Conservation (phyloP, 1,140 invertebrate genomes). For the Cyphomyrmex costatus region DNA sequence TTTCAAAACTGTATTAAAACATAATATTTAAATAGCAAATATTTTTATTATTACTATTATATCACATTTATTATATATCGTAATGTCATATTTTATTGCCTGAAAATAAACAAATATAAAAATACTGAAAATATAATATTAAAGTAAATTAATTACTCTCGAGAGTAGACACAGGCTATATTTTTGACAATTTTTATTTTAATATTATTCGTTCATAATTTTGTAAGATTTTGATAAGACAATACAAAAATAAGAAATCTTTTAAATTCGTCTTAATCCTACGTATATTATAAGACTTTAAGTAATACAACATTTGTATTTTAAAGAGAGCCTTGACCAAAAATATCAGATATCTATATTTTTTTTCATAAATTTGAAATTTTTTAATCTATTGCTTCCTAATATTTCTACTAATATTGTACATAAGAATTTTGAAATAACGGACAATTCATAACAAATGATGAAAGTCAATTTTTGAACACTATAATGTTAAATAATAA, state of each 20-base stretch:
- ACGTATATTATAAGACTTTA: not conserved
- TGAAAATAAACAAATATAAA: conserved; percentile 7
- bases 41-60: not conserved
- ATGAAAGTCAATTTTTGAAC: no score
- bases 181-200: not conserved
- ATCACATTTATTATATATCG: not conserved
- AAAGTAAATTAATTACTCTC: not conserved
- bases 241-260: not conserved
- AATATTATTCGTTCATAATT: not conserved
- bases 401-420: no score
- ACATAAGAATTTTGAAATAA: no score
- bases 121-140: not conserved
- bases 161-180: not conserved
- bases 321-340: no score
- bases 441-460: no score
- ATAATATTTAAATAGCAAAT: not conserved
- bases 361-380: no score
- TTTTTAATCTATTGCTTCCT: no score
- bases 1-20: not conserved
- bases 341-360: no score
- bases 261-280: not conserved
- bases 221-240: not conserved
- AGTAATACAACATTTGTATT: not conserved
- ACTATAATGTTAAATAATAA: no score
- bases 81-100: not conserved